A percentile compares a stretch with the other conserved stretches of the same genome.
These are phyloP conservation scores for Petroica traversi DNA, from an alignment of 2,113 vertebrate species.

Conservation along the genomic window DNA sequence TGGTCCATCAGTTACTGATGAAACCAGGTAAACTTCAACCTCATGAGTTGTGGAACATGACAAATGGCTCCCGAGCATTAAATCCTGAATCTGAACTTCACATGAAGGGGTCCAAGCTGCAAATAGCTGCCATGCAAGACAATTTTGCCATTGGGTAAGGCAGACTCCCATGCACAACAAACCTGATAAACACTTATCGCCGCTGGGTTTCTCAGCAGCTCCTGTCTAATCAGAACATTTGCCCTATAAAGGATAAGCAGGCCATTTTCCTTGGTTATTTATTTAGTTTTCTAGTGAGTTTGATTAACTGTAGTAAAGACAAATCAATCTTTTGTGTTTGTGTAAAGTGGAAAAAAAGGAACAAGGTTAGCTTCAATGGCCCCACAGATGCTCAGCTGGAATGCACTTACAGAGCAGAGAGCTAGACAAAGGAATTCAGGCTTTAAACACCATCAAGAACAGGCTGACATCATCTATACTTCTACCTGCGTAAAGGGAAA, in stretches of 20 bases:
- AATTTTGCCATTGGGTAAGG: not conserved
- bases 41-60: not conserved
- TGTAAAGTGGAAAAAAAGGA: constrained; percentile 48
- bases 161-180: not conserved
- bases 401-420: constrained; percentile 42
- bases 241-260: constrained; percentile 29
- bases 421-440: constrained; percentile 69
- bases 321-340: constrained; percentile 49
- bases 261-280: constrained; percentile 37
- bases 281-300: constrained; percentile 10
- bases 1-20: not conserved
- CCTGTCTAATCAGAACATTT: constrained; percentile 39
- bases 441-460: constrained; percentile 63
- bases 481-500: constrained; percentile 51
- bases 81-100: not conserved
- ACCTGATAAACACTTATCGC: constrained; percentile 33
- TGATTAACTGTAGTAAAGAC: constrained; percentile 34
- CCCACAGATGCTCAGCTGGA: constrained; percentile 65
- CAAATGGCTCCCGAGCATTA: not conserved
- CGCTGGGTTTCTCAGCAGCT: not conserved
- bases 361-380: constrained; percentile 58
- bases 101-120: not conserved
- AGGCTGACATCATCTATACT: constrained; percentile 54
- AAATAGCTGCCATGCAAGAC: not conserved
- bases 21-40: not conserved